Conservation (phyloP, 1,140 invertebrate species). For the Rhizoglyphus robini region DNA sequence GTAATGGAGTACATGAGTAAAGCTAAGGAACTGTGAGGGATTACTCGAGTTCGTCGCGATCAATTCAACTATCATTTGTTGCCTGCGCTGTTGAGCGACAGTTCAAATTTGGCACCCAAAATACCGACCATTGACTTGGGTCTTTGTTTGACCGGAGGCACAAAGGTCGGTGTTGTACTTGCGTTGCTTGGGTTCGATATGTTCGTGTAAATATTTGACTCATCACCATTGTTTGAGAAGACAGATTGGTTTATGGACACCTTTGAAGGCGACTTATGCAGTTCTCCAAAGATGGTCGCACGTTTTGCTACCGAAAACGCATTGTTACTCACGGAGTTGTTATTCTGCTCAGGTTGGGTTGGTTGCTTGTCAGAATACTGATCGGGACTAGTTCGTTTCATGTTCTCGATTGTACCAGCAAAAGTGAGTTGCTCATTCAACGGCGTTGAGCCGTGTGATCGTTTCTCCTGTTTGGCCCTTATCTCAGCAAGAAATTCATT, state of each 20-base stretch:
- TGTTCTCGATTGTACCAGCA: neutral
- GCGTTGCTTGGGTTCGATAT: neutral
- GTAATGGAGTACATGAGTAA: neutral
- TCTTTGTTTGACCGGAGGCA: constrained; percentile 14
- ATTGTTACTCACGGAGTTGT: neutral
- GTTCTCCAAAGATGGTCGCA: constrained; percentile 20
- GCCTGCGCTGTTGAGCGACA: neutral
- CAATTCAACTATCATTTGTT: neutral
- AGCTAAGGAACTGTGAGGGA: too few species aligned
- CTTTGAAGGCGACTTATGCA: constrained; percentile 17
- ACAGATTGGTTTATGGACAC: neutral
- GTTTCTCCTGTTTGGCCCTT: constrained; percentile 36
- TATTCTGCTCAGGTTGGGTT: neutral
- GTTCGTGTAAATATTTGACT: too few species aligned
- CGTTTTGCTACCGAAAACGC: constrained; percentile 7
- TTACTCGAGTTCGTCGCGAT: neutral
- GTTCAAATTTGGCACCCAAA: constrained; percentile 20
- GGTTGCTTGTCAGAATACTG: neutral
- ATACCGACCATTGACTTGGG: constrained; percentile 20
- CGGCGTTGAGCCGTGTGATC: constrained; percentile 27
- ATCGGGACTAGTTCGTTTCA: neutral
- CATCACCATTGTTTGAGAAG: neutral
- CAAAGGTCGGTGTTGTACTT: neutral
- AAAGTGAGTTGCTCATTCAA: neutral
- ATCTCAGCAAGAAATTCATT: constrained; percentile 35